Percentiles rank a stretch among this genome's conserved stretches.
These are phyloP conservation scores for Biston betularia DNA, from an alignment of 2,888 invertebrate genomes.

Conservation along the genomic window DNA sequence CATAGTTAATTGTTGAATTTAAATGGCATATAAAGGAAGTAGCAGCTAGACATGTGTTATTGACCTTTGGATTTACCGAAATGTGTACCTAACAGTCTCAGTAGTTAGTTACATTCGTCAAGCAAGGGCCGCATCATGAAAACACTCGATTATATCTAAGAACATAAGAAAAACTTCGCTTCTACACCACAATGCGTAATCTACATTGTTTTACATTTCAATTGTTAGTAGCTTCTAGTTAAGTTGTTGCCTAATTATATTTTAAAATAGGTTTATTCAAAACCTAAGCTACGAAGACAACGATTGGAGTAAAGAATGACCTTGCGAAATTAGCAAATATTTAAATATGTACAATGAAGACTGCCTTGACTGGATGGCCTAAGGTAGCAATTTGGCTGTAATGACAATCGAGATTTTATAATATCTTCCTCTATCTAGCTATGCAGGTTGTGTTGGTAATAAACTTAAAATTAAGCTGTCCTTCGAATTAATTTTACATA, in stretches of 20 bases:
- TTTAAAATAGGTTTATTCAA: constrained; percentile 45
- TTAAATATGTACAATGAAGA: constrained; percentile 67
- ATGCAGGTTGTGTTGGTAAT: constrained; percentile 40
- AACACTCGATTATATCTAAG: constrained; percentile 20
- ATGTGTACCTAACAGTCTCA: constrained; percentile 44
- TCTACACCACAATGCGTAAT: constrained; percentile 18
- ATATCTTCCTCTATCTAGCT: constrained; percentile 53
- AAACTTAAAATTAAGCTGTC: constrained; percentile 48
- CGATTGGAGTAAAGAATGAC: constrained; percentile 60
- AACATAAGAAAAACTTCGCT: constrained; percentile 11
- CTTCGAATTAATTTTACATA: constrained; percentile 54
- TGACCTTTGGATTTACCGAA: constrained; percentile 63
- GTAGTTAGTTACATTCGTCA: constrained; percentile 29
- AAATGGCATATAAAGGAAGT: constrained; percentile 66
- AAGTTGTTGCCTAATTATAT: constrained; percentile 44
- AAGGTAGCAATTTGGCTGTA: constrained; percentile 58
- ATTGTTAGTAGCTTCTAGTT: constrained; percentile 35
- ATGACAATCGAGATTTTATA: constrained; percentile 56
- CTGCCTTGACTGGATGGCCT: constrained; percentile 68
- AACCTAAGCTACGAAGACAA: constrained; percentile 45
- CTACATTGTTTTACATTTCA: constrained; percentile 38
- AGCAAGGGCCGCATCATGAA: constrained; percentile 23
- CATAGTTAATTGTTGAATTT: constrained; percentile 74
- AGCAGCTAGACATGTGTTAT: constrained; percentile 57
- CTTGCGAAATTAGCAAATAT: constrained; percentile 71